phyloP scores from a whole-genome alignment of 2,113 vertebrate genomes.

The Hassar affinis region DNA sequence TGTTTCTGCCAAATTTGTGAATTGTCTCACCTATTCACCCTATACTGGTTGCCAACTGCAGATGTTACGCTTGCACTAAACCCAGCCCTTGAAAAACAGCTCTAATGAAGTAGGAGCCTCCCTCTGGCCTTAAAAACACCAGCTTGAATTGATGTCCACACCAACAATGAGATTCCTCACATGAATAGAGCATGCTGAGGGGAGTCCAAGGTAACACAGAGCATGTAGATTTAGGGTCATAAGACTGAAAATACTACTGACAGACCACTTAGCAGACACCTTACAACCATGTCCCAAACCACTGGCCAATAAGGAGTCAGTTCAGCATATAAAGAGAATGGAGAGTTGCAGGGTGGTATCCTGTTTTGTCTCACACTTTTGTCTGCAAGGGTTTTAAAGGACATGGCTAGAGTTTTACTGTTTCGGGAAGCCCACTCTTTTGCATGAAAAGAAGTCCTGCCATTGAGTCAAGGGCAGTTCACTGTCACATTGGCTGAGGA shows the following conservation, averaged over 20 bases:
- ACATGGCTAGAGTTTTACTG: conserved; percentile 64
- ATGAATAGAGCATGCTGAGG: conserved; percentile 63
- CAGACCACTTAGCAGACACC: conserved; percentile 65
- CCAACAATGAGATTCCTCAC: conserved; percentile 74
- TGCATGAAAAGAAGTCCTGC: conserved; percentile 55
- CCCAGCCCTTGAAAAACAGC: conserved; percentile 57
- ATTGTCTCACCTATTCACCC: conserved; percentile 54
- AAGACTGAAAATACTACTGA: conserved; percentile 52
- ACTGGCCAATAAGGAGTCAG: conserved; percentile 55
- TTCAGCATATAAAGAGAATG: conserved; percentile 63
- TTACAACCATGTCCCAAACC: conserved; percentile 58
- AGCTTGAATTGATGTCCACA: conserved; percentile 68
- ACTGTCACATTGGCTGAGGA: conserved; percentile 39
- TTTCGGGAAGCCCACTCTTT: conserved; percentile 67
- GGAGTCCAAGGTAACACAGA: conserved; percentile 67
- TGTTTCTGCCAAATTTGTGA: conserved; percentile 53
- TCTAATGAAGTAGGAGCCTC: conserved; percentile 67
- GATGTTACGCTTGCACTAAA: conserved; percentile 52
- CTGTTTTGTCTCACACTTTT: conserved; percentile 66
- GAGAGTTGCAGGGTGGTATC: conserved; percentile 48
- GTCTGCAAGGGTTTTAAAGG: conserved; percentile 65
- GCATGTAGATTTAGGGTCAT: conserved; percentile 55
- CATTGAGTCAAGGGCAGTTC: conserved; percentile 65
- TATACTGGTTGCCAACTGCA: conserved; percentile 59
- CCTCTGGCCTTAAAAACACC: conserved; percentile 68